A percentile compares a stretch with the other conserved stretches of the same genome.
Conservation (phyloP, 2,113 vertebrate species). For the Nothoprocta perdicaria region DNA sequence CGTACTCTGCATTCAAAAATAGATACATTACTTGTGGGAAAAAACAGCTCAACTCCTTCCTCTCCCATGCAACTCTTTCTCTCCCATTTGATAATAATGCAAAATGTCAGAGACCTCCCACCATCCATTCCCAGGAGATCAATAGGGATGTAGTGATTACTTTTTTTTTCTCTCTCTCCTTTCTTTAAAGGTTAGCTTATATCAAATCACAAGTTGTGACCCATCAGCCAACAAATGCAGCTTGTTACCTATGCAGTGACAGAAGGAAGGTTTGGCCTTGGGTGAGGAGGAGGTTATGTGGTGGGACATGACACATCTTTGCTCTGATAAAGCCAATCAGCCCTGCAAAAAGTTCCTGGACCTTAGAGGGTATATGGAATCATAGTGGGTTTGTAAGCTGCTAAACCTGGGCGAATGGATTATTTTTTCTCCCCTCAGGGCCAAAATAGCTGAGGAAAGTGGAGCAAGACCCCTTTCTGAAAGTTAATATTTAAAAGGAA, state of each 20-base stretch:
- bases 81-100: not conserved
- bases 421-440: not conserved
- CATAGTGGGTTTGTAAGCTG: not conserved
- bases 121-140: slow-evolving; percentile 22
- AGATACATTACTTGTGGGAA: slow-evolving; percentile 64
- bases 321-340: accelerated
- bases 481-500: not conserved
- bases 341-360: not conserved
- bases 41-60: slow-evolving; percentile 49
- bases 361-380: not conserved
- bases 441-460: accelerated
- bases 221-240: not conserved
- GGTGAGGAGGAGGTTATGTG: accelerated
- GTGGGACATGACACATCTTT: not conserved
- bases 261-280: not conserved
- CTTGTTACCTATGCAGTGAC: not conserved
- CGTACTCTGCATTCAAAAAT: slow-evolving; percentile 67
- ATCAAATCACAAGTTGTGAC: not conserved
- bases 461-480: not conserved
- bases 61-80: slow-evolving; percentile 23
- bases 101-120: slow-evolving; percentile 58
- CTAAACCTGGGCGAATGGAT: not conserved
- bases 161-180: not conserved
- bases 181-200: not conserved
- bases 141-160: slow-evolving; percentile 1